Base-by-base conservation (phyloP, 2,888 invertebrate species). In the Ophion obscuratus region DNA sequence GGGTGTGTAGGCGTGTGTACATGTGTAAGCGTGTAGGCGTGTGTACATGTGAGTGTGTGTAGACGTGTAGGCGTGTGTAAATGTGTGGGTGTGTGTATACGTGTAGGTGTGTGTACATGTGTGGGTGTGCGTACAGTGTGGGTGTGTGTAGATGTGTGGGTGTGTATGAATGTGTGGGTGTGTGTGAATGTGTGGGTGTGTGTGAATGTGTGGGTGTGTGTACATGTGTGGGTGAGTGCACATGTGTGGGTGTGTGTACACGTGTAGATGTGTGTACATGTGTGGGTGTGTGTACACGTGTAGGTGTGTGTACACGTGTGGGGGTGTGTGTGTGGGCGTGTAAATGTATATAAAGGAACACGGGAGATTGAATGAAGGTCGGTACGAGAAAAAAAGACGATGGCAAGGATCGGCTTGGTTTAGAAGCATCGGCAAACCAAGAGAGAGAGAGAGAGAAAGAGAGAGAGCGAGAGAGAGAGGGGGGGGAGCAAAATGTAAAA, bases 341-440 rank as follows among this genome's bases (percentile, higher is more conserved):
- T 71, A 57, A 44, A n/a, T 31, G 17, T 27, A 31, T 47, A 14
- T 73, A 11, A 17, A 73, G 64, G 62, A 57, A 66, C 59, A 71
- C 71, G 27, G 66, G 40, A 24, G 71, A 61, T 57, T 44, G 44
- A 71, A 80, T 20, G 90, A 91, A 90, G 89, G 90, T 90, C 89
- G 88, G 89, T 89, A 87, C 61, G 88, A 76, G 90, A 87, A 87
- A 90, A 90, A 91, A 88, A 88, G 88, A 83, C 83, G 90, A 89
- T 87, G 85, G 89, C 77, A 83, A 44, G 89, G 88, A 88, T 90
- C 86, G 88, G 90, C 89, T 90, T 86, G 87, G 89, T 75, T 64
- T 53, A 27, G 20, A 62, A 62, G 62, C 44, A 47, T 47, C 61
- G n/a, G 14, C 36, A 61, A 62, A 59, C 57, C 64, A 27, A 61